These are phyloP conservation scores for Agrochola litura DNA, from an alignment of 2,888 invertebrate species.

Conservation along the genomic window DNA sequence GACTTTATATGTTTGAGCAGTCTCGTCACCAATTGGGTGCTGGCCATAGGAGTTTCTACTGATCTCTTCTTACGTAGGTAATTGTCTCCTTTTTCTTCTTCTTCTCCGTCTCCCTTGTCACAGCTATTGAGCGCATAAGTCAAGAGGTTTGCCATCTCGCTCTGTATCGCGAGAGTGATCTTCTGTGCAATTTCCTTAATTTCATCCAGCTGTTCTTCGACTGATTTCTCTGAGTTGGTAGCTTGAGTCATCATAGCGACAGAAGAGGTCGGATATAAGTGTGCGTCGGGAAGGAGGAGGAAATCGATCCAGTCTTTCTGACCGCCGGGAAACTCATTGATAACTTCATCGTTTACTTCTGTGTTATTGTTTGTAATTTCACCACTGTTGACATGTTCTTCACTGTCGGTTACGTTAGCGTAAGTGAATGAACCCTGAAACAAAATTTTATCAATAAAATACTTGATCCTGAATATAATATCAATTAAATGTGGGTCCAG, in stretches of 20 bases:
- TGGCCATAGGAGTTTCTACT: slow-evolving; percentile 82
- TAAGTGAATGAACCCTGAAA: slow-evolving; percentile 77
- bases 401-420: slow-evolving; percentile 68
- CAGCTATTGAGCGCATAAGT: slow-evolving; percentile 74
- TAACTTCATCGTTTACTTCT: slow-evolving; percentile 63
- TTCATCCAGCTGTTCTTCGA: slow-evolving; percentile 84
- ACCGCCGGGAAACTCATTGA: slow-evolving; percentile 69
- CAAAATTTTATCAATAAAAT: not conserved
- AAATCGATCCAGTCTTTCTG: slow-evolving; percentile 80
- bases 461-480: not conserved
- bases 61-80: slow-evolving; percentile 79
- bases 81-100: slow-evolving; percentile 70
- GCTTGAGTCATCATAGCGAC: slow-evolving; percentile 81
- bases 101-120: slow-evolving; percentile 72
- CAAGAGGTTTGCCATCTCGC: slow-evolving; percentile 82
- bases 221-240: slow-evolving; percentile 76
- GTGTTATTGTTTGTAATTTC: slow-evolving; percentile 65
- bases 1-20: slow-evolving; percentile 85
- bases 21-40: slow-evolving; percentile 81
- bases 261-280: slow-evolving; percentile 77
- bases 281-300: slow-evolving; percentile 71
- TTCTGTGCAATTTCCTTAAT: slow-evolving; percentile 82
- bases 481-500: not conserved
- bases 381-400: slow-evolving; percentile 63
- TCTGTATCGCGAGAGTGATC: slow-evolving; percentile 79